Base-by-base conservation (phyloP, 2,113 vertebrate species). In the Haliaeetus leucogaster region DNA sequence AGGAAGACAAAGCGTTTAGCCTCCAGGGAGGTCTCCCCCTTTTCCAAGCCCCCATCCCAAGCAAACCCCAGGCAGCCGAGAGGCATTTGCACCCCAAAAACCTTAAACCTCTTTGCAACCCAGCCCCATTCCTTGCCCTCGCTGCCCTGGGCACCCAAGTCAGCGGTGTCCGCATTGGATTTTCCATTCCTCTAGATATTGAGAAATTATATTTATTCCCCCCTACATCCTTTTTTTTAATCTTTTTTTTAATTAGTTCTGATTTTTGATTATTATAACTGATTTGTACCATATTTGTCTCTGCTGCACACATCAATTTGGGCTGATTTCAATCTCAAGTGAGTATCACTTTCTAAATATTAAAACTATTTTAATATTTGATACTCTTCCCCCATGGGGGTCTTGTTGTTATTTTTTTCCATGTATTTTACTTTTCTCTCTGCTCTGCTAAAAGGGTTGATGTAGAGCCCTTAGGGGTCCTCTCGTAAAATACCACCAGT, bases 231-330 rank as follows among this genome's bases (percentile, higher is more conserved):
- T 66, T 68, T 9, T 66, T 85, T 36, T 45, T 47, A 21, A 9
- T 36, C 26, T 53, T 50, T 47, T 89, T 93, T 95, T 52, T 38
- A 9, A 82, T 85, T 91, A 34, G 27, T 84, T 90, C 63, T 97
- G 72, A 90, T 96, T 98, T 98, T 98, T 98, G 81, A 99, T 97
- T 98, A 98, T 98, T 99, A 97, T 99, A 99, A 99, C 99, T 99
- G 98, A 98, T 99, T 98, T 99, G 98, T 99, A 94, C 98, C 98
- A 93, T 99, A 77, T 99, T 98, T 99, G 98, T 98, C 98, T 98
- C 98, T 98, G 98, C 98, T 99, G 98, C 98, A 98, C 98, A 98
- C 98, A 97, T 96, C 98, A 98, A 98, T 98, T 97, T 97, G 99
- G 96, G 98, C 98, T 98, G 98, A 97, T 97, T 94, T 98, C 98